Evolutionary conservation across 1,140 invertebrate species (phyloP).

Genomic region (Belonocnema kinseyi): DNA sequence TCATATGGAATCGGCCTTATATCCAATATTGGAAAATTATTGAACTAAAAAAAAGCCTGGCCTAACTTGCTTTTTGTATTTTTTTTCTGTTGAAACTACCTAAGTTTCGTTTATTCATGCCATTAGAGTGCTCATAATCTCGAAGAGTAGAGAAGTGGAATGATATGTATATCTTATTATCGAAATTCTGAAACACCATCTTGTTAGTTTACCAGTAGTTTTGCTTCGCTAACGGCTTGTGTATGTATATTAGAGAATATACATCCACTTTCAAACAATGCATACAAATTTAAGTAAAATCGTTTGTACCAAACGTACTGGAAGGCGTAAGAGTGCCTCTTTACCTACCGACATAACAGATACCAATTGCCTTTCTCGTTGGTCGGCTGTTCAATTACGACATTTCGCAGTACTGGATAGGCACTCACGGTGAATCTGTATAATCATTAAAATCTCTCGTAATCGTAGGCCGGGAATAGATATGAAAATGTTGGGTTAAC

Average conservation of each 20-base stretch:
- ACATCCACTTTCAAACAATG: neutral
- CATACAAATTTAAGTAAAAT: conserved; percentile 18
- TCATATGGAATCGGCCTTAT: too few species aligned
- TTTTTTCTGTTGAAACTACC: neutral
- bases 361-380: conserved; percentile 15
- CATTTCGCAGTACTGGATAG: neutral
- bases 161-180: conserved; percentile 6
- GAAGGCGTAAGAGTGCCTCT: conserved; percentile 2
- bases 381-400: conserved; percentile 23
- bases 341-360: conserved; percentile 2
- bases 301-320: conserved; percentile 4
- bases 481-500: too few species aligned
- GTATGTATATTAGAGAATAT: neutral
- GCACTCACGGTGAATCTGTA: neutral
- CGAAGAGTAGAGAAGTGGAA: neutral
- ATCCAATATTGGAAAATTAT: conserved; percentile 15
- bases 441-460: conserved; percentile 13
- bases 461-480: neutral
- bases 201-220: conserved; percentile 6
- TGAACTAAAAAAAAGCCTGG: conserved; percentile 1
- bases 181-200: conserved; percentile 5
- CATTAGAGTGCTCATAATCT: conserved; percentile 1
- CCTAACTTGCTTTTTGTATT: neutral
- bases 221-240: neutral
- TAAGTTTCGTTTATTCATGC: neutral